Percentiles rank a stretch among this genome's conserved stretches.
phyloP scores from a whole-genome alignment of 2,888 invertebrate species.

The Diploptera punctata region DNA sequence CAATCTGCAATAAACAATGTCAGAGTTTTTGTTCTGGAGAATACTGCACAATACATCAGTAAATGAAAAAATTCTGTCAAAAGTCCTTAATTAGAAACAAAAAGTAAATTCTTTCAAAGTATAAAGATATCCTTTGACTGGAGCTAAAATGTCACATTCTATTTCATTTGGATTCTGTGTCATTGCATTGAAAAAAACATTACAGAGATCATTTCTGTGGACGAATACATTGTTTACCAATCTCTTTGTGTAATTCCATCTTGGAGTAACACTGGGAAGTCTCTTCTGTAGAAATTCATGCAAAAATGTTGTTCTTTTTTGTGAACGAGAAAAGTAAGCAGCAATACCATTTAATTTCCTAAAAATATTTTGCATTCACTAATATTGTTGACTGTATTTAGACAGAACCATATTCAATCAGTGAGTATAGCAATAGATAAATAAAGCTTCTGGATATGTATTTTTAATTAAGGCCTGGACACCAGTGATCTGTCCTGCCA shows the following conservation, averaged over 20 bases:
- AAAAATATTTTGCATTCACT: not conserved
- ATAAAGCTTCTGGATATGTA: not conserved
- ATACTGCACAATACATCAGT: not conserved
- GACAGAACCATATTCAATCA: not conserved
- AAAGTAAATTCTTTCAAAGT: not conserved
- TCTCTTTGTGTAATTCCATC: not conserved
- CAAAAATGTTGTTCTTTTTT: not conserved
- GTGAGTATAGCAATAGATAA: not conserved
- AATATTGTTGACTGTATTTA: not conserved
- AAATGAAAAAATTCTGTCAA: not conserved
- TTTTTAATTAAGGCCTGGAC: no score
- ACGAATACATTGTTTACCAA: not conserved
- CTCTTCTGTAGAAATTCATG: not conserved
- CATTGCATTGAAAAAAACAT: not conserved
- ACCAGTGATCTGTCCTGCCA: no score
- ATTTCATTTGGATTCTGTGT: not conserved
- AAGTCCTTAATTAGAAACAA: not conserved
- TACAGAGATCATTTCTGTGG: not conserved
- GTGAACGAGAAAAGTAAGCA: not conserved
- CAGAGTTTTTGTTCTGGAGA: not conserved
- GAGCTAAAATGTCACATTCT: not conserved
- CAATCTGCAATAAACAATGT: not conserved
- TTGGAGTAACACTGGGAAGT: not conserved
- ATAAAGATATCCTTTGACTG: not conserved
- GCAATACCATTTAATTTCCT: not conserved